Percentiles rank a stretch among this genome's conserved stretches.
These are phyloP conservation scores for Eidolon dupreanum DNA, from an alignment of 2,797 vertebrate genomes.

Conservation along the genomic window DNA sequence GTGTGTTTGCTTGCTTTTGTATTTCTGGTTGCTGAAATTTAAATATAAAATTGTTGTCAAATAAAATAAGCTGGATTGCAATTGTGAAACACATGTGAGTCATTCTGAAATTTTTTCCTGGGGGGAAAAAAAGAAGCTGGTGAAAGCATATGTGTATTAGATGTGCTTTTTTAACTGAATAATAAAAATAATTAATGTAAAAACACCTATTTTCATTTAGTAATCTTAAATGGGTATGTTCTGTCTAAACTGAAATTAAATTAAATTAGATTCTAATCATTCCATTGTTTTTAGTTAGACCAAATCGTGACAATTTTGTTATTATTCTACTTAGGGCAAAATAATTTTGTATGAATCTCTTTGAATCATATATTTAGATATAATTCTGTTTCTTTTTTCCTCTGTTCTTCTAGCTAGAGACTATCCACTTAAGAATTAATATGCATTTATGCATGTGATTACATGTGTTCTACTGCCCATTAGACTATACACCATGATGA, in stretches of 20 bases:
- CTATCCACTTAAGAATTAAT: conserved; percentile 36
- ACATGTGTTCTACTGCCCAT: background rate
- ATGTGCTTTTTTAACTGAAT: background rate
- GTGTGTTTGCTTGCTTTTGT: background rate
- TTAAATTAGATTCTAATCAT: background rate
- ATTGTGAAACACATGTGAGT: background rate
- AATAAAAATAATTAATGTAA: background rate
- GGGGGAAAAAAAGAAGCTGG: background rate
- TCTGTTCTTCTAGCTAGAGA: background rate
- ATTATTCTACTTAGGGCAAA: background rate
- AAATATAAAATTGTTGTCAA: background rate
- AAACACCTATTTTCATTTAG: background rate
- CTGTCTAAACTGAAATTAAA: background rate
- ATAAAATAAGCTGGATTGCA: background rate
- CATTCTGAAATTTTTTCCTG: background rate
- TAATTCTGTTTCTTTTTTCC: background rate
- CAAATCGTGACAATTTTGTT: background rate
- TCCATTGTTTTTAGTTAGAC: background rate
- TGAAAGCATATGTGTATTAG: background rate
- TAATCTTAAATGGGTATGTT: background rate
- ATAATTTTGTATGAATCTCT: background rate
- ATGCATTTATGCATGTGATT: background rate
- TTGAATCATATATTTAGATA: background rate
- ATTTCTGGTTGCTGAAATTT: background rate
- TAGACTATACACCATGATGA: background rate